phyloP scores from a whole-genome alignment of 92 coral and sea anemone species.

The Phenganax stokvisi region DNA sequence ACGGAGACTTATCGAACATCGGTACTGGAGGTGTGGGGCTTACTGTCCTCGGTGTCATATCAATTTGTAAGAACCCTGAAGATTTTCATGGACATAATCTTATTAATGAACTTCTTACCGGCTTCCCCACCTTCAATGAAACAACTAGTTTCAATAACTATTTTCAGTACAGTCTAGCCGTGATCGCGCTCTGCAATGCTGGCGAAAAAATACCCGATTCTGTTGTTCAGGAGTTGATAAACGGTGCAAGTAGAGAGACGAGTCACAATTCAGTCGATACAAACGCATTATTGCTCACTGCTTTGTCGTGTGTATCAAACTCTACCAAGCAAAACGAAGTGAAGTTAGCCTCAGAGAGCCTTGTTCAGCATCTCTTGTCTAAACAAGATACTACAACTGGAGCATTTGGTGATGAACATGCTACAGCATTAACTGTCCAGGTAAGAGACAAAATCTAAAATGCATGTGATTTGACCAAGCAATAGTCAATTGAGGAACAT shows the following conservation, averaged over 20 bases:
- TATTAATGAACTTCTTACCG: constrained; percentile 40
- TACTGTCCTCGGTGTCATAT: constrained; percentile 46
- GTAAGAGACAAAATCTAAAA: neutral
- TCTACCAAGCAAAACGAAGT: constrained; percentile 2
- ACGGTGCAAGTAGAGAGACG: neutral
- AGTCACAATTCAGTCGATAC: constrained; percentile 49
- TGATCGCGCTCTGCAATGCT: constrained; percentile 65
- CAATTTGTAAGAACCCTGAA: constrained; percentile 61
- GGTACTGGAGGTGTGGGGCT: neutral
- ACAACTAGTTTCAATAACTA: constrained; percentile 48
- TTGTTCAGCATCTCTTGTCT: constrained; percentile 34
- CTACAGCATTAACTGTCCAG: constrained; percentile 55
- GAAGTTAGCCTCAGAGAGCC: neutral
- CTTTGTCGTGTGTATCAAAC: constrained; percentile 57
- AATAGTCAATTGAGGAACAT: neutral
- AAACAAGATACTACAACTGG: constrained; percentile 48
- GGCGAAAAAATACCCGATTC: constrained; percentile 30
- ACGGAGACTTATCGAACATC: constrained; percentile 16
- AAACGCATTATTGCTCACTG: constrained; percentile 50
- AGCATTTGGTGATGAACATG: constrained; percentile 57
- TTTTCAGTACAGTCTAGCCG: constrained; percentile 62
- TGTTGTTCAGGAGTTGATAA: constrained; percentile 8
- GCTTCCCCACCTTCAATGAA: constrained; percentile 45
- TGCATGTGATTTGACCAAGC: too few species aligned
- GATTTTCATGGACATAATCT: constrained; percentile 48